phyloP scores from a whole-genome alignment of 2,113 vertebrate genomes.

The Myxocyprinus asiaticus region DNA sequence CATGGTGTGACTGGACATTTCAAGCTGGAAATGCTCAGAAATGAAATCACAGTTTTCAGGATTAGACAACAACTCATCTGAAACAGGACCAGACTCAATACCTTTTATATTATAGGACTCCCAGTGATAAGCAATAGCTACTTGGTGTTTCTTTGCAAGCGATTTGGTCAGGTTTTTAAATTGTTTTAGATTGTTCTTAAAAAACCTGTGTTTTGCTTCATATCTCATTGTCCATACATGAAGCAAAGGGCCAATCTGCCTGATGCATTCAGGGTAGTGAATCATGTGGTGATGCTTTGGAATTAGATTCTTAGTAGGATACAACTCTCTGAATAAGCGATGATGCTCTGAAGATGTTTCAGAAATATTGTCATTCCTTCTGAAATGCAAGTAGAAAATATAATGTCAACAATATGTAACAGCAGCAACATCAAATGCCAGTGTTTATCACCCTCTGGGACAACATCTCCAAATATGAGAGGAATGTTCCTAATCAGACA shows the following conservation, averaged over 20 bases:
- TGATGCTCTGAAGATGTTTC: neutral
- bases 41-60: no score
- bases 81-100: no score
- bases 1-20: no score
- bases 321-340: neutral
- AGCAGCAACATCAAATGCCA: neutral
- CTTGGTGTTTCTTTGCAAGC: no score
- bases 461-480: neutral
- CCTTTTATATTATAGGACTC: no score
- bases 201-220: neutral
- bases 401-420: neutral
- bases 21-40: no score
- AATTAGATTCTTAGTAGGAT: neutral
- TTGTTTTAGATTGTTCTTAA: no score
- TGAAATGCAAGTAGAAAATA: neutral
- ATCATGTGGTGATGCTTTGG: constrained; percentile 5
- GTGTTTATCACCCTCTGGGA: neutral
- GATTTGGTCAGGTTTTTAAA: no score
- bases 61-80: no score
- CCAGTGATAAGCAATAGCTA: no score
- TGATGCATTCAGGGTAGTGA: neutral
- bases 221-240: neutral
- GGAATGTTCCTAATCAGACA: neutral
- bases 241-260: neutral
- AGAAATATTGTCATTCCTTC: neutral